These are phyloP conservation scores for Gymnothorax javanicus DNA, from an alignment of 2,797 vertebrate species.

Conservation along the genomic window DNA sequence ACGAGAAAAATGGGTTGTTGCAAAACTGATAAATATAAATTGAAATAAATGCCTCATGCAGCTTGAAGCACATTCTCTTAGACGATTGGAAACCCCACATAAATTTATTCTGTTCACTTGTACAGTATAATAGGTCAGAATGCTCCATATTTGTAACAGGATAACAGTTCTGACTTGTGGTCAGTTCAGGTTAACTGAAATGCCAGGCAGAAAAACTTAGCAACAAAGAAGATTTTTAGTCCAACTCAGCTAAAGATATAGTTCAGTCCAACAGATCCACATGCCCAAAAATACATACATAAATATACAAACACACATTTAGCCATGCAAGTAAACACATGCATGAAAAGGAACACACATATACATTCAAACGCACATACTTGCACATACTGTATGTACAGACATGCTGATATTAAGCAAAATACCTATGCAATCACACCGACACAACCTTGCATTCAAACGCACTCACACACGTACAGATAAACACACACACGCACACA, in stretches of 20 bases:
- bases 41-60: neutral
- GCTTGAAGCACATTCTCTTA: neutral
- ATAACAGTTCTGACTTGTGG: neutral
- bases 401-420: neutral
- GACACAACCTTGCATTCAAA: neutral
- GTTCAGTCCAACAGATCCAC: no score
- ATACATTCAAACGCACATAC: neutral
- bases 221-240: neutral
- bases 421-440: neutral
- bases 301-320: neutral
- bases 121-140: neutral
- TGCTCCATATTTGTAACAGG: neutral
- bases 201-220: neutral
- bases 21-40: neutral
- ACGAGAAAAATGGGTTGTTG: neutral
- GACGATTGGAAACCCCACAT: neutral
- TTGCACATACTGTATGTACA: neutral
- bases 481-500: neutral
- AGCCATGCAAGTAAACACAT: no score
- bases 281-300: neutral
- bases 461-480: neutral
- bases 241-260: neutral
- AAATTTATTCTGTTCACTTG: neutral
- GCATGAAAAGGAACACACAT: neutral
- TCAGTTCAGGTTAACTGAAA: neutral